Conservation (phyloP, 2,797 vertebrate genomes). For the Syngnathus rostellatus region DNA sequence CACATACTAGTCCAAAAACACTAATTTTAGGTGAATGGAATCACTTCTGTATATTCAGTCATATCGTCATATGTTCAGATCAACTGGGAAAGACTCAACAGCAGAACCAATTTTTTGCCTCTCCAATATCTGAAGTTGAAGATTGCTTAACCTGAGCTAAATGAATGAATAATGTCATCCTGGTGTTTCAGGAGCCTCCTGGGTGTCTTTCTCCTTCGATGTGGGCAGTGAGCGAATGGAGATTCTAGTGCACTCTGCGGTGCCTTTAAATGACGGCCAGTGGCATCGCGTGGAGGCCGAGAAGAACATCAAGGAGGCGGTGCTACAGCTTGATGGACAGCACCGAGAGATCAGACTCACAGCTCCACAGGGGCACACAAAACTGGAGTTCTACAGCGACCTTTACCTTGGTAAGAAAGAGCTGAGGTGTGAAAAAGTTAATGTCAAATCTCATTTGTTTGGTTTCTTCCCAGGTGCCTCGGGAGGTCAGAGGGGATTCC, state of each 20-base stretch:
- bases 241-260: conserved; percentile 71
- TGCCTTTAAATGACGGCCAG: conserved; percentile 80
- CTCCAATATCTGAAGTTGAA: too few relatives aligned
- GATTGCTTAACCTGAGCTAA: too few relatives aligned
- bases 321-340: conserved; percentile 79
- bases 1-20: too few relatives aligned
- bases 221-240: conserved; percentile 84
- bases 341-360: conserved; percentile 68
- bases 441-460: background rate
- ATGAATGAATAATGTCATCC: background rate
- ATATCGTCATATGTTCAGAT: too few relatives aligned
- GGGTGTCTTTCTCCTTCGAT: conserved; percentile 84
- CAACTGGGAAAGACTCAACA: too few relatives aligned
- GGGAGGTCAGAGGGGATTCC: conserved; percentile 84
- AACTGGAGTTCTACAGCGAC: conserved; percentile 83
- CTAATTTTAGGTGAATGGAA: too few relatives aligned
- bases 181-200: conserved; percentile 74
- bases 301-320: conserved; percentile 86
- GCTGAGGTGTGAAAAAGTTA: too few relatives aligned
- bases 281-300: conserved; percentile 90
- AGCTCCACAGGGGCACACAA: conserved; percentile 78
- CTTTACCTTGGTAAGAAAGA: conserved; percentile 83
- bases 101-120: too few relatives aligned
- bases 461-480: conserved; percentile 74
- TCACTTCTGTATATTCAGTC: too few relatives aligned